Percentiles rank a stretch among this genome's conserved stretches.
Conservation (phyloP, 2,888 invertebrate species). For the Calephelis perditalis region DNA sequence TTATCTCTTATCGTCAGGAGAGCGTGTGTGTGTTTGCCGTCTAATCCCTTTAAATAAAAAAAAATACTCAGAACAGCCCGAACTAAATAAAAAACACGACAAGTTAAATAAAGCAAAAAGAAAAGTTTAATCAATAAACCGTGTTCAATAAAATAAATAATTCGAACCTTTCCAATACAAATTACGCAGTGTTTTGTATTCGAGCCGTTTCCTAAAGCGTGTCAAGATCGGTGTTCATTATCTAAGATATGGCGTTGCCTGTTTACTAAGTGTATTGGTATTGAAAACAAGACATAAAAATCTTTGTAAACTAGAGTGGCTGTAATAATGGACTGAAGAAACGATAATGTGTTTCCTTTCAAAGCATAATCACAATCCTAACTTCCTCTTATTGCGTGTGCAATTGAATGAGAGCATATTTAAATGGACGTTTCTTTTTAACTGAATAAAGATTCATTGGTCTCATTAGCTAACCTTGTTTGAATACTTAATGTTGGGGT, state of each 20-base stretch:
- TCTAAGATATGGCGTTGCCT: constrained; percentile 46
- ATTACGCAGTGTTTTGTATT: constrained; percentile 58
- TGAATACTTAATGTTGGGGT: no score
- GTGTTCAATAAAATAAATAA: constrained; percentile 27
- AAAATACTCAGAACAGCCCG: no score
- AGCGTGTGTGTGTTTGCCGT: no score
- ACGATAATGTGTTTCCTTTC: constrained; percentile 39
- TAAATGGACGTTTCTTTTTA: constrained; percentile 7
- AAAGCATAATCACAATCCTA: constrained; percentile 35
- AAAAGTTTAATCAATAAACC: constrained; percentile 43
- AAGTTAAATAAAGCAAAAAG: constrained; percentile 3
- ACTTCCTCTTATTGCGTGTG: constrained; percentile 40
- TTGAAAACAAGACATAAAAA: constrained; percentile 43
- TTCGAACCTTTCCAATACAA: constrained; percentile 50
- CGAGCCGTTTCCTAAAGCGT: constrained; percentile 58
- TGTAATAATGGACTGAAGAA: constrained; percentile 39
- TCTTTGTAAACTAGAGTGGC: constrained; percentile 34
- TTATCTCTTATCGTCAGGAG: no score
- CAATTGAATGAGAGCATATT: constrained; percentile 12
- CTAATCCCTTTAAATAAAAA: no score
- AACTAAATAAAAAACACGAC: no score
- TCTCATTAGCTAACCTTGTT: constrained; percentile 14
- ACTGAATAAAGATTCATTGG: constrained; percentile 1
- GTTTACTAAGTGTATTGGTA: constrained; percentile 45
- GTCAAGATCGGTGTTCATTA: constrained; percentile 68